These are phyloP conservation scores for Epinotia brunnichana DNA, from an alignment of 2,888 invertebrate genomes.

Conservation along the genomic window DNA sequence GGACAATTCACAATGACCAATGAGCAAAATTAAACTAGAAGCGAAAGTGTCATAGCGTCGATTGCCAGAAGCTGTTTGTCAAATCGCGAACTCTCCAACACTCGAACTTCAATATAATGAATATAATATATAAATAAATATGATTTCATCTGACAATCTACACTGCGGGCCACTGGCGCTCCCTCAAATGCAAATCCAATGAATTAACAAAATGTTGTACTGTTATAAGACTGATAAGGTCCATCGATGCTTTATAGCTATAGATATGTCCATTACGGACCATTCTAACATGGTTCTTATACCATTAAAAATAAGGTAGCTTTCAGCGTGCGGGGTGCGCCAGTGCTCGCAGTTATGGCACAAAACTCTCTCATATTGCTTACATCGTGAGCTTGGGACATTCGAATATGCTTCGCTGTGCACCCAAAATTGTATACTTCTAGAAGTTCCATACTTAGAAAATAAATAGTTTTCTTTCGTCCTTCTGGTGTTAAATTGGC, in stretches of 20 bases:
- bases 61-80: constrained; percentile 30
- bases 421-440: not conserved
- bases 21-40: constrained; percentile 25
- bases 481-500: too few relatives aligned
- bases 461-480: too few relatives aligned
- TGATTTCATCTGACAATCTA: constrained; percentile 27
- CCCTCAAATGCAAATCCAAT: not conserved
- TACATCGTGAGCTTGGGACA: constrained; percentile 24
- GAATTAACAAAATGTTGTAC: constrained; percentile 17
- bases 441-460: too few relatives aligned
- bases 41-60: constrained; percentile 32
- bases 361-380: constrained; percentile 49
- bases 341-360: constrained; percentile 50
- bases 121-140: constrained; percentile 32
- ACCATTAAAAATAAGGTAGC: not conserved
- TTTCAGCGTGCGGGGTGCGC: constrained; percentile 13
- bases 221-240: not conserved
- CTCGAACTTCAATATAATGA: constrained; percentile 16
- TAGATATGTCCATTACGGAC: not conserved
- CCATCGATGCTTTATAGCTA: not conserved
- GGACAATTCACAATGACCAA: constrained; percentile 11
- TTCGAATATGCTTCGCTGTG: constrained; percentile 28
- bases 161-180: constrained; percentile 24
- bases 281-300: constrained; percentile 5
- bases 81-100: constrained; percentile 28